These are phyloP conservation scores for Teleogryllus oceanicus DNA, from an alignment of 2,888 invertebrate species.

Conservation along the genomic window DNA sequence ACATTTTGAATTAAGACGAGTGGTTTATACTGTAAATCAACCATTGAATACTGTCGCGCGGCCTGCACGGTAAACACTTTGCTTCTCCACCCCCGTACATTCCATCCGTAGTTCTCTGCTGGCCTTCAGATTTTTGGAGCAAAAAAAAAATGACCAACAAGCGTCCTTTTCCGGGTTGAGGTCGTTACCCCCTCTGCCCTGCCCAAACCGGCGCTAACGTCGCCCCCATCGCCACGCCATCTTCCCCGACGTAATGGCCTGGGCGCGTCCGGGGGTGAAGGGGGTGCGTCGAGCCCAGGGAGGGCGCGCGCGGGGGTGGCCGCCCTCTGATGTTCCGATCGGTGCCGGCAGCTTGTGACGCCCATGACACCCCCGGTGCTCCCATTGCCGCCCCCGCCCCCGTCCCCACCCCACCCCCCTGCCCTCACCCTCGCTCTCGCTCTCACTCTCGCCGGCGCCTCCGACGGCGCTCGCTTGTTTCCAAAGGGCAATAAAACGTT, in stretches of 20 bases:
- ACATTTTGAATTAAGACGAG: too few species aligned
- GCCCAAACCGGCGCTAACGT: neutral
- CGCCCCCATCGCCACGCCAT: neutral
- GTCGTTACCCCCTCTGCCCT: neutral
- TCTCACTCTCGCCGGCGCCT: neutral
- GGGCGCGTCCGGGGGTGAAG: neutral
- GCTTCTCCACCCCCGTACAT: too few species aligned
- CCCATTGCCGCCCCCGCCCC: neutral
- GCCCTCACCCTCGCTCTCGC: neutral
- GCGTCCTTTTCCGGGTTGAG: neutral
- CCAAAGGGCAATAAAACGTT: slow-evolving; percentile 6
- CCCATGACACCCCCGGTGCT: neutral
- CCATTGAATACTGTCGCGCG: too few species aligned
- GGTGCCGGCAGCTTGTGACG: neutral
- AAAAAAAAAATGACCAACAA: neutral
- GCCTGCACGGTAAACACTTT: too few species aligned
- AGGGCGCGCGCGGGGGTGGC: neutral
- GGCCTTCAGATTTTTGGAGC: neutral
- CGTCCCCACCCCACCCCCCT: neutral
- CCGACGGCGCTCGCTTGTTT: neutral
- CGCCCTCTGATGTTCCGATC: neutral
- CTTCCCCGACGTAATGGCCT: neutral
- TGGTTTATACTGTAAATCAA: too few species aligned
- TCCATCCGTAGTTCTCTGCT: too few species aligned
- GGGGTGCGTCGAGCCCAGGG: neutral